Base-by-base conservation (phyloP, 2,888 invertebrate genomes). In the Polymixis flavicincta region DNA sequence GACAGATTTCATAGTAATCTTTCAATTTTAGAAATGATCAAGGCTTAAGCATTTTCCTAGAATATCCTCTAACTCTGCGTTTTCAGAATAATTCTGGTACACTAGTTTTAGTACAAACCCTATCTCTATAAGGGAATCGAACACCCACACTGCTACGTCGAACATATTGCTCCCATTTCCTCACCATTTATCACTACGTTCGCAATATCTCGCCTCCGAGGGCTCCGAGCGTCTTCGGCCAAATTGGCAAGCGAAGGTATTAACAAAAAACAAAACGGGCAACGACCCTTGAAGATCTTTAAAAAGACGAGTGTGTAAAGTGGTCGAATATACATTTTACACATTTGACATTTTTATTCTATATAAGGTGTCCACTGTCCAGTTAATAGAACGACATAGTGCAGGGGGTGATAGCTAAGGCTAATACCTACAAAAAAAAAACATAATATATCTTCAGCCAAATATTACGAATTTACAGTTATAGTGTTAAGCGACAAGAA, bases 131-230 rank as follows among this genome's bases (percentile, higher is more conserved):
- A 71, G 45, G 60, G 14, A 60, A 85, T 61, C 42, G 64, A 81
- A 72, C 55, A 50, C 67, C 60, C 64, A 70, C 71, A 70, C 37
- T 14, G 11, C 52, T 59, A 13, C 25, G 60, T 55, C 70, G 59
- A 70, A 72, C 63, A 77, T 78, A 80, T 79, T 74, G 71, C 54
- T 65, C 28, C 52, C 69, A 69, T 65, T 86, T 68, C 67, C 74
- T 67, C 57, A 60, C 66, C 85, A 85, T 85, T 82, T 65, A 82
- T 87, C 85, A 87, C 85, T 83, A 48, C 19, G 64, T 64, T 78
- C 76, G 85, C 72, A 82, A 85, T 85, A 82, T 80, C 66, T 68
- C 45, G 73, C 52, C 67, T 48, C 55, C 22, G 48, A 59, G 28
- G 59, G 54, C 55, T 50, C 37, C 28, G 25, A 55, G 25, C 52